phyloP scores from a whole-genome alignment of 2,888 invertebrate species.

The Agelastica alni region DNA sequence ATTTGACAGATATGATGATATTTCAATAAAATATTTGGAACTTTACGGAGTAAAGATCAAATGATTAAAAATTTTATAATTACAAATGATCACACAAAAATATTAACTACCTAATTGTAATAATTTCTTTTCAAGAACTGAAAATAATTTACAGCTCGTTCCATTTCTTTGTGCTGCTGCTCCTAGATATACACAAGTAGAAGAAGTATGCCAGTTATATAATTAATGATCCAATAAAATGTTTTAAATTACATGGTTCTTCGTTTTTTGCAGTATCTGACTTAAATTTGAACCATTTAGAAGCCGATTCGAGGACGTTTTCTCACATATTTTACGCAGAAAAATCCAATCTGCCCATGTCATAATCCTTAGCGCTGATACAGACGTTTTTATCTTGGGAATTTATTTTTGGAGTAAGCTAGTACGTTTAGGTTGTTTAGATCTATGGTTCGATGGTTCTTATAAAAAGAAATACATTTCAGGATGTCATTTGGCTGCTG shows the following conservation, averaged over 20 bases:
- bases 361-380: constrained; percentile 37
- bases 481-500: not conserved
- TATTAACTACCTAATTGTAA: not conserved
- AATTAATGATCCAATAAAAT: constrained; percentile 7
- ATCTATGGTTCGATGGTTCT: not conserved
- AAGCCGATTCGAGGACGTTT: constrained; percentile 17
- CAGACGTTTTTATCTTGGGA: constrained; percentile 37
- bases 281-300: constrained; percentile 16
- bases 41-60: too few species aligned
- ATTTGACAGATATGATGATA: too few species aligned
- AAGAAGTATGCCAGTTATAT: constrained; percentile 1
- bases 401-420: not conserved
- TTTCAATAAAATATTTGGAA: too few species aligned
- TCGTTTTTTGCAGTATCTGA: constrained; percentile 8
- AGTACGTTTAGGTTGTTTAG: not conserved
- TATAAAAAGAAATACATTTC: not conserved
- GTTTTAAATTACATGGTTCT: not conserved
- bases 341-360: constrained; percentile 32
- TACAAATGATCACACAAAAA: not conserved
- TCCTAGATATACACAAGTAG: constrained; percentile 7
- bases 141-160: constrained; percentile 9
- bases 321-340: constrained; percentile 22
- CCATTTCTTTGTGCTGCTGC: constrained; percentile 4
- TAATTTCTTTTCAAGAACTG: not conserved
- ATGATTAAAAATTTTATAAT: not conserved